A percentile compares a stretch with the other conserved stretches of the same genome.
phyloP scores from a whole-genome alignment of 1,140 invertebrate species.

The Bombus breviceps region DNA sequence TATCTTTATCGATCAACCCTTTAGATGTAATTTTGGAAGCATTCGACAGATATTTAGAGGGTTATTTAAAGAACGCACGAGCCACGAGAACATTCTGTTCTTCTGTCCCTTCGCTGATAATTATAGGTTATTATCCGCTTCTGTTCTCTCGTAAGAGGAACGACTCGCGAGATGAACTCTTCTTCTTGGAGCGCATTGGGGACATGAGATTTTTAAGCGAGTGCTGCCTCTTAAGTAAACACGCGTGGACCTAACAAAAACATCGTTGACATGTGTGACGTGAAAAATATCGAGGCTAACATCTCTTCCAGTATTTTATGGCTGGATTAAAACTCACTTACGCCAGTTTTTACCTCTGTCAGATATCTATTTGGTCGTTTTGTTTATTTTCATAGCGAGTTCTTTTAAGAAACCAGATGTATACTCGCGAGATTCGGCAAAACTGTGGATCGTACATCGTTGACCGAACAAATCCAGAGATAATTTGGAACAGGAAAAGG shows the following conservation, averaged over 20 bases:
- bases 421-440: background rate
- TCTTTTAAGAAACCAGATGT: background rate
- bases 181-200: conserved; percentile 24
- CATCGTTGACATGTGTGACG: conserved; percentile 25
- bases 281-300: conserved; percentile 39
- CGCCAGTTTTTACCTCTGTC: background rate
- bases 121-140: conserved; percentile 66
- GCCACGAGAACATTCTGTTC: background rate
- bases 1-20: background rate
- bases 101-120: conserved; percentile 47
- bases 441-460: background rate
- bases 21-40: conserved; percentile 8
- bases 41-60: background rate
- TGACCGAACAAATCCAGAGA: conserved; percentile 5
- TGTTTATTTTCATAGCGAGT: background rate
- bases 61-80: conserved; percentile 45
- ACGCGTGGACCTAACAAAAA: conserved; percentile 50
- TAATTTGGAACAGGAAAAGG: background rate
- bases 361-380: background rate
- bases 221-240: conserved; percentile 56
- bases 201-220: conserved; percentile 52
- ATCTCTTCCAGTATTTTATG: conserved; percentile 6
- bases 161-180: conserved; percentile 53
- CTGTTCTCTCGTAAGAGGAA: conserved; percentile 31
- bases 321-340: background rate